Conservation (phyloP, 2,888 invertebrate species). For the Drosophila emarginata region DNA sequence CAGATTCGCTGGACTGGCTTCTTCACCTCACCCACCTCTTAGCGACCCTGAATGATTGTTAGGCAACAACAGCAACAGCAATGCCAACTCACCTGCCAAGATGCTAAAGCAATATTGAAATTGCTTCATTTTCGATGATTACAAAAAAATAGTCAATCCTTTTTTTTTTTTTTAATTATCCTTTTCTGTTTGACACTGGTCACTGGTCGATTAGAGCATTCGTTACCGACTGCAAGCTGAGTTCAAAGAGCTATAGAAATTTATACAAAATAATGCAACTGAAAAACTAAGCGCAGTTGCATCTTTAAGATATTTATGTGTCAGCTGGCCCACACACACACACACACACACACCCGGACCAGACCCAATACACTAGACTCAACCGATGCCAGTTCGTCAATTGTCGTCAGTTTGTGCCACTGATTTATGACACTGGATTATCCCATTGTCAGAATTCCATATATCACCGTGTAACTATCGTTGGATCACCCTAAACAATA, state of each 20-base stretch:
- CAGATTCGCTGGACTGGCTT: constrained; percentile 51
- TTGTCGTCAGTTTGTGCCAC: constrained; percentile 44
- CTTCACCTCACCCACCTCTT: constrained; percentile 10
- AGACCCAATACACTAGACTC: constrained; percentile 21
- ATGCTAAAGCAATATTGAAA: constrained; percentile 31
- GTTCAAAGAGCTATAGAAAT: constrained; percentile 41
- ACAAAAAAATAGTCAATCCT: neutral
- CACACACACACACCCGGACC: neutral
- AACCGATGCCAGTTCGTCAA: constrained; percentile 44
- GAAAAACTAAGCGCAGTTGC: constrained; percentile 38
- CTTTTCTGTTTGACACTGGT: neutral
- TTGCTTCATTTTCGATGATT: constrained; percentile 30
- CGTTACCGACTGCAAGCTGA: constrained; percentile 51
- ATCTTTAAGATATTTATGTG: constrained; percentile 80
- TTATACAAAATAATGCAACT: constrained; percentile 54
- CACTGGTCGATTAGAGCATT: constrained; percentile 38
- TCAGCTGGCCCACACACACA: constrained; percentile 55
- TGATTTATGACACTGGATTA: constrained; percentile 78
- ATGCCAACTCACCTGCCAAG: constrained; percentile 65
- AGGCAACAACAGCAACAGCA: constrained; percentile 20
- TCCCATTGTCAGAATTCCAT: constrained; percentile 65
- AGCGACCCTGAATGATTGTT: constrained; percentile 47
- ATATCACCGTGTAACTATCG: constrained; percentile 5
- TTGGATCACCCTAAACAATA: constrained; percentile 38
- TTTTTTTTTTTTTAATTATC: neutral